Evolutionary conservation across 2,888 invertebrate genomes (phyloP).

Genomic region (Cephus runcator): DNA sequence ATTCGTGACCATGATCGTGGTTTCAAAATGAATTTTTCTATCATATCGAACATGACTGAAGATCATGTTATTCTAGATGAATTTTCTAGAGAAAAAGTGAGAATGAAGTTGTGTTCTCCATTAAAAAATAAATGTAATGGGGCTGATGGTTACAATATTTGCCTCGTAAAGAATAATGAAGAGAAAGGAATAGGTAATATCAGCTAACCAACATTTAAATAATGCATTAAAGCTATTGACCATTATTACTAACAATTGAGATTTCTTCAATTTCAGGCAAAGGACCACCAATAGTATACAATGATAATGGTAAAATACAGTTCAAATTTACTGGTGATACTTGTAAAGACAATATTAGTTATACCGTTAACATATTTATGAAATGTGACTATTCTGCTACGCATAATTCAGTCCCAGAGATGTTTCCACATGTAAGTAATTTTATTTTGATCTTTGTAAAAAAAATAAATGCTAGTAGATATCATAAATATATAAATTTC

Average conservation of each 20-base stretch:
- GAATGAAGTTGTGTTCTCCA: conserved; percentile 36
- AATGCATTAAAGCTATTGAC: neutral
- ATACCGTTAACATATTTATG: conserved; percentile 45
- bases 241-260: neutral
- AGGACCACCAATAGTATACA: conserved; percentile 30
- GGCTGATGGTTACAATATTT: conserved; percentile 41
- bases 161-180: conserved; percentile 36
- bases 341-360: conserved; percentile 36
- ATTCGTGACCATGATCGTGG: neutral
- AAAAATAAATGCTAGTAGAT: neutral
- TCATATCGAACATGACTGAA: neutral
- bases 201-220: neutral
- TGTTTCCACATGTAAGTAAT: conserved; percentile 38
- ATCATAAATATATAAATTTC: conserved; percentile 20
- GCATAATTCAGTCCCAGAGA: conserved; percentile 32
- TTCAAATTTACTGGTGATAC: conserved; percentile 48
- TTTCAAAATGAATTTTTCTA: conserved; percentile 5
- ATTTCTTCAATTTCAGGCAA: conserved; percentile 37
- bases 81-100: neutral
- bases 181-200: conserved; percentile 51
- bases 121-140: conserved; percentile 44
- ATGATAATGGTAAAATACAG: conserved; percentile 29
- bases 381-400: conserved; percentile 44
- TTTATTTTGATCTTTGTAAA: neutral
- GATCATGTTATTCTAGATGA: neutral